Evolutionary conservation across 1,140 invertebrate species (phyloP).

Genomic region (Lucilia cuprina): DNA sequence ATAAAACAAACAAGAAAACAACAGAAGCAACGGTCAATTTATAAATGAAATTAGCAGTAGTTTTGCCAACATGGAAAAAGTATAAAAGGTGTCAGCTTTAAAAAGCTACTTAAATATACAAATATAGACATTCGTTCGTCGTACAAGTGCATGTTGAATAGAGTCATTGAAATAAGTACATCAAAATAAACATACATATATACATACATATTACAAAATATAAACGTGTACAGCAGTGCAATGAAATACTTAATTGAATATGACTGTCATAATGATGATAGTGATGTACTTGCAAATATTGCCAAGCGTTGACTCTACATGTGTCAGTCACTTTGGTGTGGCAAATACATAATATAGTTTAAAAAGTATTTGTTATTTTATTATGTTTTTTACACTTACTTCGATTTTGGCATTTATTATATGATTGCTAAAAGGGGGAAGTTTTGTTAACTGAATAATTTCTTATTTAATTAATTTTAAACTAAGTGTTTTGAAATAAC

Average conservation of each 20-base stretch:
- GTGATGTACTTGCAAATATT: no score
- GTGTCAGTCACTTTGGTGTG: no score
- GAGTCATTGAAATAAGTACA: neutral
- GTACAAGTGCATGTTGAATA: neutral
- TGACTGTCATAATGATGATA: no score
- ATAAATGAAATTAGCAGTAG: constrained; percentile 7
- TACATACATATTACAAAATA: neutral
- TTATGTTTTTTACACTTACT: neutral
- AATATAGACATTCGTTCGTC: no score
- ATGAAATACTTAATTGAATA: no score
- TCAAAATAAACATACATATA: no score
- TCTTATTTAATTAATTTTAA: no score
- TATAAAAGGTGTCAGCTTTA: neutral
- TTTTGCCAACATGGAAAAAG: neutral
- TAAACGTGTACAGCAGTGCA: neutral
- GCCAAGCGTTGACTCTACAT: no score
- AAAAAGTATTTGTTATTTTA: neutral
- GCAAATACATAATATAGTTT: neutral
- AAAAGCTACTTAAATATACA: neutral
- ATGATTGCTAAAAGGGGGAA: no score
- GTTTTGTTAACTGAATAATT: no score
- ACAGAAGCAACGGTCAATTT: neutral
- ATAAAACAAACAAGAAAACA: neutral
- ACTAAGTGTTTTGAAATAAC: no score
- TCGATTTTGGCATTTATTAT: neutral